These are phyloP conservation scores for Dryoscopus gambensis DNA, from an alignment of 2,113 vertebrate genomes.

Conservation along the genomic window DNA sequence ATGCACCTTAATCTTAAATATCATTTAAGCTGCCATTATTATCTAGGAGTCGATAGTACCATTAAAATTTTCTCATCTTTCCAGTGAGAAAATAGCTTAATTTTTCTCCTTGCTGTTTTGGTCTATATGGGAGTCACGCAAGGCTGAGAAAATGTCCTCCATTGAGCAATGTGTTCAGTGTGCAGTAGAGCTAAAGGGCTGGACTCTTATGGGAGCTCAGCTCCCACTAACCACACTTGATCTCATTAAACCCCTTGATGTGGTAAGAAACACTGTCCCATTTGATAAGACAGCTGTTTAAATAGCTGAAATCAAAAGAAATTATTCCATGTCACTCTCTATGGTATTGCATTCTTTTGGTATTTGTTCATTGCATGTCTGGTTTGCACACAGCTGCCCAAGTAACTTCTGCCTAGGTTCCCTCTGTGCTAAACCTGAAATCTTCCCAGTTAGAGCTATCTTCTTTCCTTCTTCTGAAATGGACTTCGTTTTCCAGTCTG, in stretches of 20 bases:
- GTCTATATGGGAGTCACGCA: background rate
- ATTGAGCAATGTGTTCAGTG: background rate
- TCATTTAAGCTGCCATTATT: background rate
- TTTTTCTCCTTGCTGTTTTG: background rate
- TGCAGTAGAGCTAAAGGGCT: background rate
- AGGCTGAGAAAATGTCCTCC: background rate
- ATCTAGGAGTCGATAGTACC: background rate
- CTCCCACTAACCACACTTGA: background rate
- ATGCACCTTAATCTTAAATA: constrained; percentile 7
- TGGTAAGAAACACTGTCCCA: background rate
- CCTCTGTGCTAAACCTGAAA: background rate
- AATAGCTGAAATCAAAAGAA: background rate
- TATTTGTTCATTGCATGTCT: background rate
- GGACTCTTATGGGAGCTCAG: background rate
- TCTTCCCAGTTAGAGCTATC: background rate
- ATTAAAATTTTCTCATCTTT: background rate
- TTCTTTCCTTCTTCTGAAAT: background rate
- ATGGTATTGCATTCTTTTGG: background rate
- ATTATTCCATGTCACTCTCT: background rate
- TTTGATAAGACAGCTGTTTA: background rate
- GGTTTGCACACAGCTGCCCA: background rate
- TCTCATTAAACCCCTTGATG: background rate
- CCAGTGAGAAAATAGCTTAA: background rate
- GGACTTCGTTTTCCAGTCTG: background rate
- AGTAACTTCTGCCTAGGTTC: background rate